Evolutionary conservation across 2,113 vertebrate species (phyloP), one percentile per base, ranked within the genome.

Genomic region (Chinchilla lanigera): DNA sequence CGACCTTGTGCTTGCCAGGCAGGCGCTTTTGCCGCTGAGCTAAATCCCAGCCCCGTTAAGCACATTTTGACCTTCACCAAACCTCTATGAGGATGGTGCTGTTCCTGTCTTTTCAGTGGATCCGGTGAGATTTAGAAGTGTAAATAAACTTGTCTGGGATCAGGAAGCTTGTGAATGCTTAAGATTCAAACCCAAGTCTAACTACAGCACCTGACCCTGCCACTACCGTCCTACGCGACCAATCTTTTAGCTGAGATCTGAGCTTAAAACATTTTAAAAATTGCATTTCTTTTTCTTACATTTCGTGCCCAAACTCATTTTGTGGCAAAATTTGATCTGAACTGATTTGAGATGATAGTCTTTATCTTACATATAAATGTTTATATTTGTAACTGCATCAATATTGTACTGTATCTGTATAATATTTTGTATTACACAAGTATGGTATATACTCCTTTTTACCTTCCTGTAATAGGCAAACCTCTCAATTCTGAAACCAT

Each of bases 401-500:
- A 13, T 63, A 60, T 26, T 80, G 30, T 58, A 60, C 13, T 80
- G 24, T 54, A 38, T 91, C 63, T 96, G 0, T 77, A 12, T 88
- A 73, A 41, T 44, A 89, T 90, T 33, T 26, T 20, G 1, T 78
- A 19, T 38, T 77, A 24, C 7, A 22, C 22, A 71, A 9, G 5
- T n/a, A 41, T 78, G 19, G 60, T 41, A 83, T 38, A 0, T n/a
- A 54, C 12, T 86, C 19, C 35, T 87, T 89, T 84, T 94, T 60
- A 92, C 38, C 69, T 90, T 94, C 58, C 33, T 77, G 41, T 94
- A 89, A 30, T n/a, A 20, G 44, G n/a, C 73, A 85, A 75, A 71
- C 19, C 71, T 93, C 94, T 63, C 20, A 30, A 13, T 93, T 91
- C 52, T 61, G 83, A 61, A 92, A n/a, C 63, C 28, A 24, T 54